Evolutionary conservation across 2,113 vertebrate genomes (phyloP).

Genomic region (Zosterops lateralis): DNA sequence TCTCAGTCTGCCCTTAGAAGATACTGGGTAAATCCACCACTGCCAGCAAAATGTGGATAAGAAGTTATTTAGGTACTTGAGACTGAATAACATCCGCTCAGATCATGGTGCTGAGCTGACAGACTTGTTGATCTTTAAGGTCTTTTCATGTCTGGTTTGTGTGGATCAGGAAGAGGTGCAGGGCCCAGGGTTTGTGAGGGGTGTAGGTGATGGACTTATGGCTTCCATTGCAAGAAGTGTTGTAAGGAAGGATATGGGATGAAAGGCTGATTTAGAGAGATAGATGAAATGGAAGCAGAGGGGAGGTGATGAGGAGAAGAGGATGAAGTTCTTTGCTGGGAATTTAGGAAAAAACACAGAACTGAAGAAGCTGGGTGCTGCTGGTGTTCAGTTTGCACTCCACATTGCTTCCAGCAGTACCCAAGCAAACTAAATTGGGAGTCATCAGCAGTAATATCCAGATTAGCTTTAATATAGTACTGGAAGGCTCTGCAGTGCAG

Average conservation of each 20-base stretch:
- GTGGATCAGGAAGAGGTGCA: not conserved
- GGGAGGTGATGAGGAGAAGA: not conserved
- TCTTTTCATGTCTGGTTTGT: not conserved
- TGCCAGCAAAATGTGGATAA: not conserved
- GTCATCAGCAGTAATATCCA: not conserved
- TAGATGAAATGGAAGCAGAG: not conserved
- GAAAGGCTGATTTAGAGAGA: not conserved
- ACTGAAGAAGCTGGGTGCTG: not conserved
- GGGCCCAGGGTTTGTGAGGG: not conserved
- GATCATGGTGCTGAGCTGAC: not conserved
- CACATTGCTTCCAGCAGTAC: not conserved
- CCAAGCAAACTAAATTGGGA: not conserved
- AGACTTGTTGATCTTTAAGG: not conserved
- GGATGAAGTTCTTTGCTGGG: not conserved
- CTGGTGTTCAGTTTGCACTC: not conserved
- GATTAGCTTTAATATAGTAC: not conserved
- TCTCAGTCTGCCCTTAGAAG: not conserved
- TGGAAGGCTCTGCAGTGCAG: not conserved
- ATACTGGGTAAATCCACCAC: not conserved
- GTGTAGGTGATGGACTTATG: rapidly evolving
- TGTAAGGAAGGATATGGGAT: not conserved
- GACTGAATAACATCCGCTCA: not conserved
- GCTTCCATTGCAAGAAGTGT: not conserved
- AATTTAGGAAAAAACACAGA: not conserved
- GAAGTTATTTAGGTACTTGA: not conserved